Evolutionary conservation across 2,888 invertebrate species (phyloP), one percentile per base, ranked within the genome.

Genomic region (Lepidonotus clava): DNA sequence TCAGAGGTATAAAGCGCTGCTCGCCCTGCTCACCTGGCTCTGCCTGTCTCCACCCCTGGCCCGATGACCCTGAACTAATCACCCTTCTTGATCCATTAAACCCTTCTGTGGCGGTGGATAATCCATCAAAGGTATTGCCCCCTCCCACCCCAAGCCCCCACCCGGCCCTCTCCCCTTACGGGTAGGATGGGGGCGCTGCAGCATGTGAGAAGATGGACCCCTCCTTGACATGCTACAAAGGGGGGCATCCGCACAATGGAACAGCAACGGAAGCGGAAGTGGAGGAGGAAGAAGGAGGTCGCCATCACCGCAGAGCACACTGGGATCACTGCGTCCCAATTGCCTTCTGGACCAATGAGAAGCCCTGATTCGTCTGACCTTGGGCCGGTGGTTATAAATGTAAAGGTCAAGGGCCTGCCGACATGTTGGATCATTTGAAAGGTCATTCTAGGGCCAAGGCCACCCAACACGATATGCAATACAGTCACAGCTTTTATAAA

Each of bases 121-220:
- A 76, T 76, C 76, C 76, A 76, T 40, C 76, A 76, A 76, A 76
- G 76, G 76, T 24, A 46, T 61, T n/a, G 36, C 76, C 36, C 36
- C 76, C 14, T 32, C 61, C 28, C 61, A 28, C 1, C 61, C 61
- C 61, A 28, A 11, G 28, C 28, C 24, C 61, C 24, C 11, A 28
- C 28, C 61, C 4, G 28, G 28, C 46, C 46, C 53, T 53, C 21
- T n/a, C 53, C 21, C 18, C 53, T n/a, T 53, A 6, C 46, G 18
- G 6, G 46, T 46, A 11, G 46, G 8, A 46, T 46, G 8, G 18
- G 6, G 46, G 6, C 46, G 61, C 24, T 61, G 61, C 24, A 61
- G 61, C 61, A 61, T 61, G 61, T 28, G 28, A 61, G 24, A 24
- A 24, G 4, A 61, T 24, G 11, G 61, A 32, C 1, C 24, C 61